A percentile compares a stretch with the other conserved stretches of the same genome.
Conservation (phyloP, 2,797 vertebrate genomes). For the Cyprinella venusta region DNA sequence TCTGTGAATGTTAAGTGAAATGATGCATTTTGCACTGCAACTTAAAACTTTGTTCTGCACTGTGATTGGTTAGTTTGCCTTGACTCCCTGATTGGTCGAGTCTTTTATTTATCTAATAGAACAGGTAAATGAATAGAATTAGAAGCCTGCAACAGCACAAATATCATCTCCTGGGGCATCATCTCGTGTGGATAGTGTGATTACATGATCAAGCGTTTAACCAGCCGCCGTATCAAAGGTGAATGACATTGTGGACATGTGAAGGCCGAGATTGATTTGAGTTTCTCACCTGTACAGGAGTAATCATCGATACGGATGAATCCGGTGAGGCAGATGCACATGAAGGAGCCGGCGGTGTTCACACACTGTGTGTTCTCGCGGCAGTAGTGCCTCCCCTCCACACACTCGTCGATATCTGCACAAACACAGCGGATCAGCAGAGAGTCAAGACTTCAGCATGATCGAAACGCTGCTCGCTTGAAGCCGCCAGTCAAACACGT, state of each 20-base stretch:
- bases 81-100: not conserved
- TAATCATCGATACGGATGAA: constrained; percentile 88
- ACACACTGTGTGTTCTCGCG: constrained; percentile 87
- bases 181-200: not conserved
- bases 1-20: not conserved
- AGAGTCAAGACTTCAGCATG: not conserved
- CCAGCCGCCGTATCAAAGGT: not conserved
- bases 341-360: constrained; percentile 85
- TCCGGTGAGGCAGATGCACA: constrained; percentile 86
- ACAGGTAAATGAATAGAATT: not conserved
- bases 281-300: constrained; percentile 84
- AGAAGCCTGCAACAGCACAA: not conserved
- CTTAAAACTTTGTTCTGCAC: no score
- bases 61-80: not conserved
- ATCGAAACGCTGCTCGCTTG: not conserved
- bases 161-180: not conserved
- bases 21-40: not conserved
- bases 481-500: not conserved
- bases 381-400: constrained; percentile 86
- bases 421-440: constrained; percentile 15
- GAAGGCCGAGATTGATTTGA: not conserved
- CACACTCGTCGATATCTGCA: constrained; percentile 87
- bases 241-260: not conserved
- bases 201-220: not conserved
- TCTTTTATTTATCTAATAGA: not conserved